Evolutionary conservation across 2,113 vertebrate genomes (phyloP).

Genomic region (Phaetusa simplex): DNA sequence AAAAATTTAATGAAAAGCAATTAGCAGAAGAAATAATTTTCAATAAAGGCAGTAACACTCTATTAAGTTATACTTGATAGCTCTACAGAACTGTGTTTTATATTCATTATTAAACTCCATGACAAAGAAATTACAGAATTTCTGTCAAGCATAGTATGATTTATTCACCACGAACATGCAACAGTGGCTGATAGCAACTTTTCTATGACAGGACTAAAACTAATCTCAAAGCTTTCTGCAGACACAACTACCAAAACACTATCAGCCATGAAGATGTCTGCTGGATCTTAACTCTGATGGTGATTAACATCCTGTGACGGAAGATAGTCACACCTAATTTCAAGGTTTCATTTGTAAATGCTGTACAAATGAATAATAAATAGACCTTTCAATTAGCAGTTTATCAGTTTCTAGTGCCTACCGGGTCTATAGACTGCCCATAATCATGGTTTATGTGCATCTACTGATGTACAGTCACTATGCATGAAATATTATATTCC

Average conservation of each 20-base stretch:
- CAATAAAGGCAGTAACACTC: background rate
- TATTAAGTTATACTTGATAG: background rate
- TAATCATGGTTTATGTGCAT: background rate
- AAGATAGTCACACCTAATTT: background rate
- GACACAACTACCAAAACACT: background rate
- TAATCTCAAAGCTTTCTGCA: background rate
- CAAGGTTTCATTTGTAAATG: background rate
- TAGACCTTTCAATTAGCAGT: background rate
- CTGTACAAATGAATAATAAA: constrained; percentile 3
- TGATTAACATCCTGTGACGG: background rate
- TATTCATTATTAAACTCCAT: background rate
- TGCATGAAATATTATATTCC: background rate
- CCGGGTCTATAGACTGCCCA: background rate
- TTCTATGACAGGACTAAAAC: constrained; percentile 13
- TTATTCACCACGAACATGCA: constrained; percentile 18
- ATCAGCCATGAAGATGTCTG: background rate
- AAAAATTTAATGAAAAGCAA: constrained; percentile 45
- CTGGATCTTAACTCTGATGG: background rate
- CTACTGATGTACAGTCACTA: background rate
- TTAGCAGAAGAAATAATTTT: constrained; percentile 48
- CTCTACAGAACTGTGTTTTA: constrained; percentile 1
- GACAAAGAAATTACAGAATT: constrained; percentile 32
- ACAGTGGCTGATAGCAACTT: background rate
- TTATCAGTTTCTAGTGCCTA: background rate
- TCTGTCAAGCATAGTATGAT: constrained; percentile 6